Evolutionary conservation across 1,140 invertebrate genomes (phyloP).

Genomic region (Bicyclus anynana): DNA sequence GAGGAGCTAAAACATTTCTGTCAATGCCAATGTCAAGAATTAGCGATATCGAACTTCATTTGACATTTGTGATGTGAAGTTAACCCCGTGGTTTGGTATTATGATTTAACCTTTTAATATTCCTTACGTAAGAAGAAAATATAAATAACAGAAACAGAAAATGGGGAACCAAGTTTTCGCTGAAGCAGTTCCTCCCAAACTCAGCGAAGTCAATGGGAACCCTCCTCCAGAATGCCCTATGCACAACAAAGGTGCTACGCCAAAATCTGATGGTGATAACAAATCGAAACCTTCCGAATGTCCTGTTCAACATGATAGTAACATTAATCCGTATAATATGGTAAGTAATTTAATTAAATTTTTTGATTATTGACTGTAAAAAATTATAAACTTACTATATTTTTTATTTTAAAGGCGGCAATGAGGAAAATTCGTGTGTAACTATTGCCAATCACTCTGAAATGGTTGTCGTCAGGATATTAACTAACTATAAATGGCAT

Average conservation of each 20-base stretch:
- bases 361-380: background rate
- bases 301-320: conserved; percentile 80
- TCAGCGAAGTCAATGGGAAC: conserved; percentile 51
- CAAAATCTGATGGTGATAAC: conserved; percentile 35
- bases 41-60: no score
- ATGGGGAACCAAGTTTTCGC: conserved; percentile 83
- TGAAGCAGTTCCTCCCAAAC: conserved; percentile 67
- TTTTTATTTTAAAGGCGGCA: no score
- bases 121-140: conserved; percentile 59
- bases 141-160: conserved; percentile 27
- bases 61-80: background rate
- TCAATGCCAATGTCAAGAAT: background rate
- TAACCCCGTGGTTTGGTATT: background rate
- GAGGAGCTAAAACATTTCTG: no score
- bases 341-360: background rate
- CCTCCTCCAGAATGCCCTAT: conserved; percentile 86
- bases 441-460: no score
- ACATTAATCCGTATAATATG: conserved; percentile 85
- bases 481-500: no score
- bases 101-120: background rate
- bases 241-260: conserved; percentile 77
- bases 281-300: conserved; percentile 78
- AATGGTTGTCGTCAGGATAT: no score
- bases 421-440: no score
- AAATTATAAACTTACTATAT: no score